Base-by-base conservation (phyloP, 1,140 invertebrate species). In the Triops longicaudatus region DNA sequence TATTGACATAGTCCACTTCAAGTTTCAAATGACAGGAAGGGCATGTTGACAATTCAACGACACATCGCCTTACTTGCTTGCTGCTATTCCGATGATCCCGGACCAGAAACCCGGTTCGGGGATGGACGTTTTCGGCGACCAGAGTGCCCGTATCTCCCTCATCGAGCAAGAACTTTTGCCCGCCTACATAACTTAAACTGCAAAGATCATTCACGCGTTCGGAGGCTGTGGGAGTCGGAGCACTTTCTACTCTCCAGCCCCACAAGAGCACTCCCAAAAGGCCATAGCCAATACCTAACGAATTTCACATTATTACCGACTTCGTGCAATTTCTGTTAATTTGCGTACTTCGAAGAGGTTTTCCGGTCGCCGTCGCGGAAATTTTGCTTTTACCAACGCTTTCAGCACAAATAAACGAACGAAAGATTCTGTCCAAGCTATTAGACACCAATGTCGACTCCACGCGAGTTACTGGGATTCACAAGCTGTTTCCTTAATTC, bases 21-120 rank as follows among this genome's bases (percentile, higher is more conserved):
- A 91, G 83, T 5, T 86, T 84, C 26, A 92, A 88, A 37, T 91
- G 86, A 80, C 91, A 92, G 3, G 89, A 90, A 0, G 91, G 88
- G 81, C 91, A 91, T 9, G 90, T 91, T 7, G 91, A 87, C 72
- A 92, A 82, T 81, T 91, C 90, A 73, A 91, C 83, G 77, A 86
- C 88, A 81, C 90, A 92, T 10, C 72, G 26, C 50, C 50, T 63
- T 5, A 63, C 4, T 63, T 63, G 50, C 0, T 63, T 63, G 14
- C 50, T 63, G 50, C 50, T 63, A 22, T 63, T 63, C n/a, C 50
- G 17, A 63, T 63, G 50, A 63, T 63, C 50, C 50, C 42, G 42
- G 72, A 78, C 76, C 28, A 74, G 14, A 76, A 73, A 28, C 72
- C 73, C 43, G 26, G 42, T 37, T 17, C 50, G 50, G n/a, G 42